Conservation (phyloP, 1,140 invertebrate genomes). For the Augochlora pura region DNA sequence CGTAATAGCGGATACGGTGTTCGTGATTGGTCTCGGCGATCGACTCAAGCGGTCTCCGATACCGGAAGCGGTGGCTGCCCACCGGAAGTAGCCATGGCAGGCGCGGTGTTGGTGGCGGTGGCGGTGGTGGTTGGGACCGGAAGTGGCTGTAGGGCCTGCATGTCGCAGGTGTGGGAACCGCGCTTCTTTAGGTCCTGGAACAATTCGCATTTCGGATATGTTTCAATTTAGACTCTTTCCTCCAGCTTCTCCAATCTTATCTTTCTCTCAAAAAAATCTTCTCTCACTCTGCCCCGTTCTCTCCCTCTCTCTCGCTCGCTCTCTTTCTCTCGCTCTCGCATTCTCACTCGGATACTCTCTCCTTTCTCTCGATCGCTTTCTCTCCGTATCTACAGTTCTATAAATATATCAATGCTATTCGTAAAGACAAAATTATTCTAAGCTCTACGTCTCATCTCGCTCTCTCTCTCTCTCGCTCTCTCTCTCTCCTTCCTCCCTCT, state of each 20-base stretch:
- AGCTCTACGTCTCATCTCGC: conserved; percentile 20
- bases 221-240: conserved; percentile 68
- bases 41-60: conserved; percentile 78
- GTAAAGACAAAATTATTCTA: conserved; percentile 19
- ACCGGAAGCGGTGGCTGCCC: conserved; percentile 76
- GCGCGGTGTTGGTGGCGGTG: conserved; percentile 72
- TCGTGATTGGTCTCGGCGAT: conserved; percentile 64
- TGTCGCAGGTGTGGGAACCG: conserved; percentile 80
- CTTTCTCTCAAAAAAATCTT: conserved; percentile 18
- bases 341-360: conserved; percentile 3
- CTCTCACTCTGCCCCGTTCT: conserved; percentile 32
- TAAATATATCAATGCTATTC: conserved; percentile 16
- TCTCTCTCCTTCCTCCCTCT: neutral
- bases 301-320: conserved; percentile 35
- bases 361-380: conserved; percentile 26
- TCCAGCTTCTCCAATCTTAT: conserved; percentile 31
- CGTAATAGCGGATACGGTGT: conserved; percentile 63
- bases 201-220: conserved; percentile 78
- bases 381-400: conserved; percentile 50
- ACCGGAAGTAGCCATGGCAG: conserved; percentile 78
- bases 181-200: conserved; percentile 81
- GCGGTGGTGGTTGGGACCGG: conserved; percentile 75
- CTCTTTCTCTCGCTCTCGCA: conserved; percentile 27
- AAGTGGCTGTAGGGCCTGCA: conserved; percentile 80
- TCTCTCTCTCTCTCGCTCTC: neutral